phyloP scores from a whole-genome alignment of 2,888 invertebrate species.

The Scotopteryx bipunctaria region DNA sequence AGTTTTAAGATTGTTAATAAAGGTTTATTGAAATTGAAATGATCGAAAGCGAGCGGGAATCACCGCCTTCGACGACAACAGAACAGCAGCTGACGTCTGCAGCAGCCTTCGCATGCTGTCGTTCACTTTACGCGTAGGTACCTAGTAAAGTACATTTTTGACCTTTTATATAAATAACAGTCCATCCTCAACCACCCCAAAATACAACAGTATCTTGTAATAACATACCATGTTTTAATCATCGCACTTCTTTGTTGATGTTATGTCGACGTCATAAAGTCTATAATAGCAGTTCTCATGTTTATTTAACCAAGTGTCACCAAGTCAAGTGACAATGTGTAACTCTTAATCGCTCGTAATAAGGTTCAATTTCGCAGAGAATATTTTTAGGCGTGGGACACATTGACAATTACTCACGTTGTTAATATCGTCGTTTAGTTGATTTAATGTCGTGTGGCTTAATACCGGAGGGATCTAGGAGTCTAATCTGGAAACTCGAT shows the following conservation, averaged over 20 bases:
- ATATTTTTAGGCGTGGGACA: conserved; percentile 5
- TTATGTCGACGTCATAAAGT: conserved; percentile 27
- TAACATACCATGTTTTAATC: conserved; percentile 25
- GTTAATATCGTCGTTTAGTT: conserved; percentile 29
- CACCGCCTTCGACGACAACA: too few relatives aligned
- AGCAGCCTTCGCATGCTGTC: too few relatives aligned
- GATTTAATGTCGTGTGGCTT: conserved; percentile 32
- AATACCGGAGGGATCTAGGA: conserved; percentile 13
- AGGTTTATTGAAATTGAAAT: too few relatives aligned
- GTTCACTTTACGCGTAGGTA: too few relatives aligned
- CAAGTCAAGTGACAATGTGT: neutral
- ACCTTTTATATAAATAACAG: conserved; percentile 4
- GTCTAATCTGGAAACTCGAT: neutral
- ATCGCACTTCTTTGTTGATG: conserved; percentile 20
- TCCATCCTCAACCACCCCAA: neutral
- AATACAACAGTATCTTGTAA: conserved; percentile 11
- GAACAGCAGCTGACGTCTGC: too few relatives aligned
- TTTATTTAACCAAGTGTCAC: conserved; percentile 26
- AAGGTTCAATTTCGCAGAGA: conserved; percentile 11
- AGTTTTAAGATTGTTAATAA: too few relatives aligned
- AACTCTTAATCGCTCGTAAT: conserved; percentile 3
- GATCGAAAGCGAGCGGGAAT: too few relatives aligned
- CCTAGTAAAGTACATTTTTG: too few relatives aligned
- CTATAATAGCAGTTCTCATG: conserved; percentile 24
- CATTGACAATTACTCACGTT: conserved; percentile 25